These are phyloP conservation scores for Drosophila nigrodunni DNA, from an alignment of 1,140 invertebrate species.

Conservation along the genomic window DNA sequence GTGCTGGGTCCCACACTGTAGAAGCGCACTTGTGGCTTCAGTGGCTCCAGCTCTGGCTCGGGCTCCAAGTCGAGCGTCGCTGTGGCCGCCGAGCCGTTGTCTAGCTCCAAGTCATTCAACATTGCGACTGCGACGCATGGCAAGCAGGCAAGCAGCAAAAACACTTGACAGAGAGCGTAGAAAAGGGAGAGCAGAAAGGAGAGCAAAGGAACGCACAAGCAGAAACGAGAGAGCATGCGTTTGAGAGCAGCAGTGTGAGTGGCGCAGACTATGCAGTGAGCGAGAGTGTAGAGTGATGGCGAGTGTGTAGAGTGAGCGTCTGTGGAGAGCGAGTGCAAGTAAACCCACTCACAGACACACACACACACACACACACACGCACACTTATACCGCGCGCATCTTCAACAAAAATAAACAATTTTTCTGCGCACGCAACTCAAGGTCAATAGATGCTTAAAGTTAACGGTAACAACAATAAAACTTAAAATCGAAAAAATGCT, in stretches of 20 bases:
- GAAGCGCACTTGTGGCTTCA: conserved; percentile 67
- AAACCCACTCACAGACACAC: too few species aligned
- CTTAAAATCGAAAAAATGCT: conserved; percentile 15
- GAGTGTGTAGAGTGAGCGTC: not conserved
- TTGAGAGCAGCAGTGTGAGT: too few species aligned
- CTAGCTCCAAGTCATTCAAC: conserved; percentile 58
- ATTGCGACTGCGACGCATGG: conserved; percentile 57
- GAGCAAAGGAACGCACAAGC: not conserved
- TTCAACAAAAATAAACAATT: conserved; percentile 14
- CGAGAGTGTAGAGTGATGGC: too few species aligned
- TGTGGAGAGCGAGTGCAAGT: too few species aligned
- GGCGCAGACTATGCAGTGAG: too few species aligned
- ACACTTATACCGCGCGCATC: not conserved
- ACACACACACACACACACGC: not conserved
- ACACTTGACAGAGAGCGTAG: not conserved
- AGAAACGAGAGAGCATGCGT: too few species aligned
- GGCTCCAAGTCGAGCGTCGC: conserved; percentile 36
- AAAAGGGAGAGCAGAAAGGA: not conserved
- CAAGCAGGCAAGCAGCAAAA: not conserved
- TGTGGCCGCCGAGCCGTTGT: conserved; percentile 23
- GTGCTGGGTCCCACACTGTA: conserved; percentile 71
- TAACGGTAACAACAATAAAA: conserved; percentile 22
- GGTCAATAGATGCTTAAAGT: conserved; percentile 44
- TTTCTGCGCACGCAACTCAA: conserved; percentile 31
- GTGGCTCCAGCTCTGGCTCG: conserved; percentile 17